phyloP scores from a whole-genome alignment of 2,888 invertebrate genomes.

The Ornithoptera priamus region DNA sequence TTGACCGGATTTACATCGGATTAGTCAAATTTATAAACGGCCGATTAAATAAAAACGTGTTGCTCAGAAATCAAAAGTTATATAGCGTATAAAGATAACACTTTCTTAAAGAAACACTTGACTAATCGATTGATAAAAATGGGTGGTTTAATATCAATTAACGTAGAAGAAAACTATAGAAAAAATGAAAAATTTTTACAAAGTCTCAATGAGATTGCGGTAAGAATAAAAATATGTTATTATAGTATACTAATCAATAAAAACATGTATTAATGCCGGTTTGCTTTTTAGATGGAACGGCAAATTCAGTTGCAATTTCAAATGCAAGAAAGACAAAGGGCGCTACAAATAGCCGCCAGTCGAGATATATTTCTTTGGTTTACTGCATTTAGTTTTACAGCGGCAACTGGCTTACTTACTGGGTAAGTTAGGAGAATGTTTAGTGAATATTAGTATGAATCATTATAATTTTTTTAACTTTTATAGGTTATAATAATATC shows the following conservation, averaged over 20 bases:
- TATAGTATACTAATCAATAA: neutral
- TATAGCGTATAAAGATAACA: neutral
- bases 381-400: slow-evolving; percentile 82
- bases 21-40: neutral
- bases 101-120: neutral
- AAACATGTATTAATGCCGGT: slow-evolving; percentile 3
- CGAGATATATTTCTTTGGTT: slow-evolving; percentile 88
- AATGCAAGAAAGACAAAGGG: slow-evolving; percentile 86
- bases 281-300: slow-evolving; percentile 82
- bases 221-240: slow-evolving; percentile 42
- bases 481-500: too few relatives aligned
- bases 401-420: slow-evolving; percentile 74
- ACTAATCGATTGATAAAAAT: slow-evolving; percentile 52
- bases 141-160: slow-evolving; percentile 80
- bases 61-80: neutral
- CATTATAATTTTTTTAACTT: too few relatives aligned
- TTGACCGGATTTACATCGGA: neutral
- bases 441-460: too few relatives aligned
- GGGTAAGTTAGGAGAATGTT: slow-evolving; percentile 57
- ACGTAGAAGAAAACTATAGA: slow-evolving; percentile 84
- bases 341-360: slow-evolving; percentile 84
- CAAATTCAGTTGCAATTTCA: slow-evolving; percentile 90
- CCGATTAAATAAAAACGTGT: neutral
- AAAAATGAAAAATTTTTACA: slow-evolving; percentile 86
- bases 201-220: slow-evolving; percentile 83